A percentile compares a stretch with the other conserved stretches of the same genome.
Conservation (phyloP, 2,113 vertebrate species). For the Garra rufa region DNA sequence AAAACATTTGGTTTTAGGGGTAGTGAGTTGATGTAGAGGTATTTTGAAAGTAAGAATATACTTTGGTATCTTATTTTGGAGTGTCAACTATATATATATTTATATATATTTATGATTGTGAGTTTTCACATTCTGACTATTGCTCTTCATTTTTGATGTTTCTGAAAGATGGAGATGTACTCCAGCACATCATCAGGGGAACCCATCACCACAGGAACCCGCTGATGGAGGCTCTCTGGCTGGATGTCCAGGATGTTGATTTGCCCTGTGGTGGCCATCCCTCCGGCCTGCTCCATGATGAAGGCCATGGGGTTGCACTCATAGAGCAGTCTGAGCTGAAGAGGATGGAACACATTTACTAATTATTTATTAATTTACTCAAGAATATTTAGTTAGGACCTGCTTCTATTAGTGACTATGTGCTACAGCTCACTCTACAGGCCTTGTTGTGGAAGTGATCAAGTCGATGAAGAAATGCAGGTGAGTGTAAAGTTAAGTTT, state of each 20-base stretch:
- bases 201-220: slow-evolving; percentile 88
- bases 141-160: slow-evolving; percentile 78
- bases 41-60: not conserved
- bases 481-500: not conserved
- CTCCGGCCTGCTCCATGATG: slow-evolving; percentile 94
- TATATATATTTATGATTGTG: not conserved
- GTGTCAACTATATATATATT: not conserved
- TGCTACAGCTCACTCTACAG: not conserved
- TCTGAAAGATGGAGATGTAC: slow-evolving; percentile 86
- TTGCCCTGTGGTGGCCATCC: slow-evolving; percentile 89
- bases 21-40: not conserved
- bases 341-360: not conserved
- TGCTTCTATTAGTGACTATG: not conserved
- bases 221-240: slow-evolving; percentile 91
- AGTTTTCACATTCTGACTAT: not conserved
- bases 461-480: not conserved
- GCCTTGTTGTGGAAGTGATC: not conserved
- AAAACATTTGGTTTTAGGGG: not conserved
- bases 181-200: slow-evolving; percentile 93
- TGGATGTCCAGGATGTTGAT: slow-evolving; percentile 87
- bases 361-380: not conserved
- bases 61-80: slow-evolving; percentile 14
- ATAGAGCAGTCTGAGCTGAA: slow-evolving; percentile 82
- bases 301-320: slow-evolving; percentile 98
- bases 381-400: not conserved